These are phyloP conservation scores for Melospiza georgiana DNA, from an alignment of 2,113 vertebrate genomes.

Conservation along the genomic window DNA sequence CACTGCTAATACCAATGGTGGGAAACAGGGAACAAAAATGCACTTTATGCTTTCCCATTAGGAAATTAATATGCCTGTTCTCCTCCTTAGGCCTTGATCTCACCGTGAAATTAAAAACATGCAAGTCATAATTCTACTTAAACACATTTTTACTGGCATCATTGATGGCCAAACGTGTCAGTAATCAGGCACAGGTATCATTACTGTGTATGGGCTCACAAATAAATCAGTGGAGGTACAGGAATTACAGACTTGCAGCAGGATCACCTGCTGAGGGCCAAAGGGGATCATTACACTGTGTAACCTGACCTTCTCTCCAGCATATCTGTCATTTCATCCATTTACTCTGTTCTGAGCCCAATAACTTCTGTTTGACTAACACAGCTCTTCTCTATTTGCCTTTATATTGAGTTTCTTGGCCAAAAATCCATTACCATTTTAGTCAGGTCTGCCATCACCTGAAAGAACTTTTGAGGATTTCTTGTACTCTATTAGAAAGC, in stretches of 20 bases:
- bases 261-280: neutral
- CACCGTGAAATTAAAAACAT: neutral
- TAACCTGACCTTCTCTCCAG: constrained; percentile 33
- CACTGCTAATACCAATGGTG: neutral
- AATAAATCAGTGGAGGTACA: neutral
- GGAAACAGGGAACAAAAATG: neutral
- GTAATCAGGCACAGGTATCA: neutral
- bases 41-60: neutral
- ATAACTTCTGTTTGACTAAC: constrained; percentile 60
- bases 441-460: neutral
- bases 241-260: neutral
- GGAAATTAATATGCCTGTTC: neutral
- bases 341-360: constrained; percentile 29
- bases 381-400: constrained; percentile 42
- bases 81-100: neutral
- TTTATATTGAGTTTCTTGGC: constrained; percentile 58
- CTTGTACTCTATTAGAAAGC: neutral
- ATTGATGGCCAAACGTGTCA: neutral
- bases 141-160: neutral
- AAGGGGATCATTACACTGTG: neutral
- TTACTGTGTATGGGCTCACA: neutral
- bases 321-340: neutral
- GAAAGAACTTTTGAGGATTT: neutral
- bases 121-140: neutral
- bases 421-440: constrained; percentile 58